Evolutionary conservation across 2,888 invertebrate species (phyloP).

Genomic region (Suillia variegata): DNA sequence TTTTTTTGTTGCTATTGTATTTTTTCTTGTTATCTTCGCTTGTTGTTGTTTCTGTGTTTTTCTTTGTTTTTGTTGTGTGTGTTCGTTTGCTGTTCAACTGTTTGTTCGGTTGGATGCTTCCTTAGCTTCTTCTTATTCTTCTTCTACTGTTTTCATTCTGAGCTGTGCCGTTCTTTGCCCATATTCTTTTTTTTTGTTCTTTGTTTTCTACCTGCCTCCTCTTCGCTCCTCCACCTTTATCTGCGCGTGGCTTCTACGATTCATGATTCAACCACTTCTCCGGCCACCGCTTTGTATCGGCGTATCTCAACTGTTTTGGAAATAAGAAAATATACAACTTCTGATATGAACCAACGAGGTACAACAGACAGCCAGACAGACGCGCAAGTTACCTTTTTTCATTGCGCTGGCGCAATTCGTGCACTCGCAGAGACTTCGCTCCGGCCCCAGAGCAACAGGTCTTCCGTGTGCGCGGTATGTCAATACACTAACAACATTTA

Average conservation of each 20-base stretch:
- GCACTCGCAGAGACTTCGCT: neutral
- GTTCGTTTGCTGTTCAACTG: neutral
- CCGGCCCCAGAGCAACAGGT: neutral
- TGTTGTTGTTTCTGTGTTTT: neutral
- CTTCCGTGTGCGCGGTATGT: neutral
- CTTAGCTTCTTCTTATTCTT: neutral
- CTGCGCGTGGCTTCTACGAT: neutral
- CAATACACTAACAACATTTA: too few relatives aligned
- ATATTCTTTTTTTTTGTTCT: neutral
- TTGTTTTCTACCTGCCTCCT: neutral
- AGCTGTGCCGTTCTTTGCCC: too few relatives aligned
- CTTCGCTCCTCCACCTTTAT: neutral
- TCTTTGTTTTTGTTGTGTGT: neutral
- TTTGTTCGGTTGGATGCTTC: constrained; percentile 2
- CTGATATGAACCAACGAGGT: neutral
- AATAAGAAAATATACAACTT: neutral
- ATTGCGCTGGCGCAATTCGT: neutral
- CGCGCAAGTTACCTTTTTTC: neutral
- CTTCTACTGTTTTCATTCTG: neutral
- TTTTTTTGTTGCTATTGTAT: neutral
- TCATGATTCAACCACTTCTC: neutral
- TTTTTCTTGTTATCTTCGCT: neutral
- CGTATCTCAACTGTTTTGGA: constrained; percentile 1
- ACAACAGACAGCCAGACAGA: neutral
- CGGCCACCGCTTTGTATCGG: neutral